phyloP scores from a whole-genome alignment of 2,888 invertebrate genomes.

The Nemotelus pantherinus region DNA sequence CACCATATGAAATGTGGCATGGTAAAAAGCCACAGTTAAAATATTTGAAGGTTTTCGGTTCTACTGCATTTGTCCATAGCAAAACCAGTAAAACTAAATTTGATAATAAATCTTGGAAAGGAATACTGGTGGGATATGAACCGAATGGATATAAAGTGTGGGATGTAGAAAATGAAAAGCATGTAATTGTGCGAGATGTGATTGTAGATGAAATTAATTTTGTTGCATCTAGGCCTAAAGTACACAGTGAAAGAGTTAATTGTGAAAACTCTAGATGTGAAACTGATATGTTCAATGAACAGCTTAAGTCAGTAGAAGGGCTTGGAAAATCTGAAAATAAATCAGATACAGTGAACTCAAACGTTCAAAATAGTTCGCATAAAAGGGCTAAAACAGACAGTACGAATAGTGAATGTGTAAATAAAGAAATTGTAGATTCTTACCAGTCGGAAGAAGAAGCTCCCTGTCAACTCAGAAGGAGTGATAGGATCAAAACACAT shows the following conservation, averaged over 20 bases:
- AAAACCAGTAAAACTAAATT: slow-evolving; percentile 56
- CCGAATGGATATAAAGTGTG: slow-evolving; percentile 59
- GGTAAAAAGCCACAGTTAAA: slow-evolving; percentile 57
- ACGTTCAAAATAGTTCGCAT: too few relatives aligned
- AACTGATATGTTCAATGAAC: too few relatives aligned
- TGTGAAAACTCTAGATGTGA: neutral
- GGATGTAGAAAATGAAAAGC: slow-evolving; percentile 55
- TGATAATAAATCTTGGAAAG: slow-evolving; percentile 59
- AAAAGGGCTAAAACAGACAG: too few relatives aligned
- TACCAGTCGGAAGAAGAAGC: neutral
- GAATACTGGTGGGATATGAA: slow-evolving; percentile 49
- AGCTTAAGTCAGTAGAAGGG: too few relatives aligned
- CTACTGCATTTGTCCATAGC: slow-evolving; percentile 56
- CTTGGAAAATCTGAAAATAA: too few relatives aligned
- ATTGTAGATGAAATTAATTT: slow-evolving; percentile 58
- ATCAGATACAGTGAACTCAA: too few relatives aligned
- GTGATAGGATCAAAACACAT: too few relatives aligned
- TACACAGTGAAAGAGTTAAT: slow-evolving; percentile 13
- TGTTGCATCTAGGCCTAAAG: slow-evolving; percentile 52
- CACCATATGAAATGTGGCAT: too few relatives aligned
- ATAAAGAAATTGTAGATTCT: too few relatives aligned
- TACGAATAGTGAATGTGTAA: too few relatives aligned
- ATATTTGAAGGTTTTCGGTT: slow-evolving; percentile 58
- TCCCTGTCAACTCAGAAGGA: neutral
- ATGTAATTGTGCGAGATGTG: slow-evolving; percentile 57